Evolutionary conservation across 2,797 vertebrate species (phyloP).

Genomic region (Pagetopsis macropterus): DNA sequence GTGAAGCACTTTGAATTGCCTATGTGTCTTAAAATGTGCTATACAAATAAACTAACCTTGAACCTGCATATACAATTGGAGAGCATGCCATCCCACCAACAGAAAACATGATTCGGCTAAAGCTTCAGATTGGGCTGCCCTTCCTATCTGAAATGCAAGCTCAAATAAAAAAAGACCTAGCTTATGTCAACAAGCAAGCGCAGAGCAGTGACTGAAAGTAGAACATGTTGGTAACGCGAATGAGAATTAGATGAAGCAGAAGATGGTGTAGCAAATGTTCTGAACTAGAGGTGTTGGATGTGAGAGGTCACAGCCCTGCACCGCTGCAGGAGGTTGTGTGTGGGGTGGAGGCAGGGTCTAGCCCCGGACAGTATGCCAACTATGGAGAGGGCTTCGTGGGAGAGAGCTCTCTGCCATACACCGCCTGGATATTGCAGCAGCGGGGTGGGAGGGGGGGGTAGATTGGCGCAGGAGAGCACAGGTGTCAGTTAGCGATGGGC

Average conservation of each 20-base stretch:
- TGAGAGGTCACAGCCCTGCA: constrained; percentile 32
- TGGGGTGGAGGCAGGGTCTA: constrained; percentile 35
- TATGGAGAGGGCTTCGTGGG: constrained; percentile 57
- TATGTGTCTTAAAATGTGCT: too few relatives aligned
- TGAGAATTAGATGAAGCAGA: constrained; percentile 53
- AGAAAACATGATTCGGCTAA: too few relatives aligned
- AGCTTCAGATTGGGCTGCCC: too few relatives aligned
- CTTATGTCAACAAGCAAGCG: constrained; percentile 3
- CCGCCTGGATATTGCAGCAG: constrained; percentile 49
- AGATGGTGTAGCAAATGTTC: constrained; percentile 58
- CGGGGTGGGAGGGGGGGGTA: constrained; percentile 23
- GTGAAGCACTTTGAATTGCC: too few relatives aligned
- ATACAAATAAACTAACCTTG: too few relatives aligned
- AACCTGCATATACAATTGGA: too few relatives aligned
- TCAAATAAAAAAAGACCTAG: constrained; percentile 12
- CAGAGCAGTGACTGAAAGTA: constrained; percentile 17
- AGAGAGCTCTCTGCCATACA: constrained; percentile 52
- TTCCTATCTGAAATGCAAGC: too few relatives aligned
- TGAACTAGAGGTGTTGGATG: constrained; percentile 36
- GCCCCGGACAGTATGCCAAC: constrained; percentile 30
- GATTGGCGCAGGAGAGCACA: constrained; percentile 56
- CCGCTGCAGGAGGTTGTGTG: constrained; percentile 33
- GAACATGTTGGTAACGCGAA: constrained; percentile 21
- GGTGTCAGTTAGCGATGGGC: constrained; percentile 73
- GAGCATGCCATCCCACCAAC: too few relatives aligned